Conservation (phyloP, 2,113 vertebrate species). For the Chionodraco myersi region DNA sequence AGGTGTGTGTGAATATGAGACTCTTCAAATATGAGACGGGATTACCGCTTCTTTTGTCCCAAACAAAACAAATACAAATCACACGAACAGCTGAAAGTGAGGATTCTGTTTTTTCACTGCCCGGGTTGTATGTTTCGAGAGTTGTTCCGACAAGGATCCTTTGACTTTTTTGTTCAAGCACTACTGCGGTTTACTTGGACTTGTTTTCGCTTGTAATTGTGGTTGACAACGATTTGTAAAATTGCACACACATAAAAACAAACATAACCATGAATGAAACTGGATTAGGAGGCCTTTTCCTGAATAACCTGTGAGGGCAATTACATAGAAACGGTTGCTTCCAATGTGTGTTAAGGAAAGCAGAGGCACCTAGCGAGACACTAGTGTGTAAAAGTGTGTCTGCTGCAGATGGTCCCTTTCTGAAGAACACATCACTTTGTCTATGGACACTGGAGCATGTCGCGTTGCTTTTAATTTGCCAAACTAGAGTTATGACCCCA, state of each 20-base stretch:
- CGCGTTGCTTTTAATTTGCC: slow-evolving; percentile 58
- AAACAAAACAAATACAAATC: slow-evolving; percentile 78
- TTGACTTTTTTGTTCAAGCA: slow-evolving; percentile 65
- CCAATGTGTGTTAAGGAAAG: slow-evolving; percentile 39
- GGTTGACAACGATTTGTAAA: slow-evolving; percentile 61
- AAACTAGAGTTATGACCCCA: slow-evolving; percentile 63
- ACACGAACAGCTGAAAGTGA: slow-evolving; percentile 70
- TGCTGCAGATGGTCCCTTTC: slow-evolving; percentile 72
- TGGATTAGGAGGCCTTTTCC: slow-evolving; percentile 72
- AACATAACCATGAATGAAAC: slow-evolving; percentile 48
- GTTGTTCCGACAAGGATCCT: slow-evolving; percentile 25
- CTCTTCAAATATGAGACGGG: slow-evolving; percentile 75
- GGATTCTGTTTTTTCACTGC: slow-evolving; percentile 36
- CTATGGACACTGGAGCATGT: slow-evolving; percentile 76
- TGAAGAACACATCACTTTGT: slow-evolving; percentile 65
- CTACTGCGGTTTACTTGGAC: slow-evolving; percentile 63
- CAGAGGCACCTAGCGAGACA: slow-evolving; percentile 21
- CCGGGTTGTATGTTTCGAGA: slow-evolving; percentile 39
- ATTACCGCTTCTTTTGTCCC: slow-evolving; percentile 75
- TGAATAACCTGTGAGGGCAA: slow-evolving; percentile 75
- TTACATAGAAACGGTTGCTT: slow-evolving; percentile 59
- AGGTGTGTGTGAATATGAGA: slow-evolving; percentile 81
- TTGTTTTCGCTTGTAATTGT: slow-evolving; percentile 73
- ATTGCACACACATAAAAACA: slow-evolving; percentile 21
- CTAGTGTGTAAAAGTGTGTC: slow-evolving; percentile 60